Conservation (phyloP, 2,113 vertebrate genomes). For the Spea bombifrons region DNA sequence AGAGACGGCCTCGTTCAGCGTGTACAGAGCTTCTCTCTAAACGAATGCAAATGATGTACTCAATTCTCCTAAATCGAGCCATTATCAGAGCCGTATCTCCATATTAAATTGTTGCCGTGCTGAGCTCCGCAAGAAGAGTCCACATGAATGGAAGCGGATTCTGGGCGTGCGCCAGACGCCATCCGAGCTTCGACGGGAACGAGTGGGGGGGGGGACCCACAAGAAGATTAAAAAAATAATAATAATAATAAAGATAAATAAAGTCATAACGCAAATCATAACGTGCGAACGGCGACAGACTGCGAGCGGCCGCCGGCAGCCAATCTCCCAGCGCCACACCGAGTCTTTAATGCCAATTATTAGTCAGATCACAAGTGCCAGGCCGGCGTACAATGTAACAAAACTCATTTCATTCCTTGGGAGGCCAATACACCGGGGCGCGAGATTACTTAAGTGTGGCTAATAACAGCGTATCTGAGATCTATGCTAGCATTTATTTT, state of each 20-base stretch:
- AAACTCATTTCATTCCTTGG: conserved; percentile 17
- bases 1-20: too few relatives aligned
- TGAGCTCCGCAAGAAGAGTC: not conserved
- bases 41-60: not conserved
- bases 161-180: not conserved
- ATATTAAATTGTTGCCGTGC: not conserved
- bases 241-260: not conserved
- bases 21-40: too few relatives aligned
- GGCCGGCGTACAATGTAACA: not conserved
- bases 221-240: not conserved
- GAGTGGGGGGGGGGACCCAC: not conserved
- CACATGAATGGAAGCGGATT: not conserved
- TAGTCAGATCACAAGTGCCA: conserved; percentile 12
- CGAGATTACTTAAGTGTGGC: not conserved
- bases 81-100: not conserved
- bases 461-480: not conserved
- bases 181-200: not conserved
- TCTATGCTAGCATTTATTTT: not conserved
- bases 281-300: not conserved
- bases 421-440: conserved; percentile 10
- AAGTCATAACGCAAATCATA: not conserved
- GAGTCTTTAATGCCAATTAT: conserved; percentile 22
- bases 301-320: not conserved
- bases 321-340: conserved; percentile 7
- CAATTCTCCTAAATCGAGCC: not conserved